These are phyloP conservation scores for Aphis craccivora DNA, from an alignment of 1,140 invertebrate genomes.

Conservation along the genomic window DNA sequence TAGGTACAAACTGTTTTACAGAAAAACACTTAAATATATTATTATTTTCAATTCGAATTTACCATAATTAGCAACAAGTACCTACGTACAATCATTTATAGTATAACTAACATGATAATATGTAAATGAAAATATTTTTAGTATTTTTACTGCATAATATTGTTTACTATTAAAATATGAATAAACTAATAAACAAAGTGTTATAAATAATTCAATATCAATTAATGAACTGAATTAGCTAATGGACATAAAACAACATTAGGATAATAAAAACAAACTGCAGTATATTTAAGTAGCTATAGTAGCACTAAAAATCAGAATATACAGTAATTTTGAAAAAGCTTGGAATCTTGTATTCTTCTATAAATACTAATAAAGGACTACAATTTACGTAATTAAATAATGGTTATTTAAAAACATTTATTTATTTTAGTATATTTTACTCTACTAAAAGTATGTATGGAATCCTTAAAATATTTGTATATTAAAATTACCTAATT, in stretches of 20 bases:
- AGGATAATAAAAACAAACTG: background rate
- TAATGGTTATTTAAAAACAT: background rate
- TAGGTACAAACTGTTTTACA: background rate
- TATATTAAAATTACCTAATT: too few relatives aligned
- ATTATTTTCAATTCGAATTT: background rate
- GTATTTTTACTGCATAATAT: background rate
- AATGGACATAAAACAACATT: background rate
- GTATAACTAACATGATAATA: background rate
- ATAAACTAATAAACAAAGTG: background rate
- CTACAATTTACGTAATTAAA: background rate
- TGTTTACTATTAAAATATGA: background rate
- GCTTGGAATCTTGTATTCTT: background rate
- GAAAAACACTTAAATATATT: background rate
- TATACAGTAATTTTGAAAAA: background rate
- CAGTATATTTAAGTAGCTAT: constrained; percentile 1
- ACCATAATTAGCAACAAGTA: background rate
- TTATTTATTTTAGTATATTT: background rate
- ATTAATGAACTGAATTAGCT: constrained; percentile 3
- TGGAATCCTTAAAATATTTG: too few relatives aligned
- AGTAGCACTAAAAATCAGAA: background rate
- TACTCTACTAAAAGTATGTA: too few relatives aligned
- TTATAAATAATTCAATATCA: background rate
- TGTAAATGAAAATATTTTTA: background rate
- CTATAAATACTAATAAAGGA: background rate
- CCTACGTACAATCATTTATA: background rate